phyloP scores from a whole-genome alignment of 2,888 invertebrate species.

The Beris morrisii region DNA sequence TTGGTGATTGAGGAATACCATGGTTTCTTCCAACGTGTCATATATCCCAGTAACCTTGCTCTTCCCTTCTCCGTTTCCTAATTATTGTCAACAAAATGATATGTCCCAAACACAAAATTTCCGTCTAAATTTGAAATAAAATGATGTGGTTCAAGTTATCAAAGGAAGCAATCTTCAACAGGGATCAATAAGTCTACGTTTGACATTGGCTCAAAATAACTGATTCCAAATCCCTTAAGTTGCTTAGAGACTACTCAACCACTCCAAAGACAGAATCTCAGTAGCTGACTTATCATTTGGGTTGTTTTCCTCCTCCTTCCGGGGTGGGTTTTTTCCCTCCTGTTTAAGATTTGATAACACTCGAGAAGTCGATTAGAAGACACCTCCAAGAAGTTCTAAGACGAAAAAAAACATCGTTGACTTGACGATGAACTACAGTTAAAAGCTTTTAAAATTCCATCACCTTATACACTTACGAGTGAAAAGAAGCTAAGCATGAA shows the following conservation, averaged over 20 bases:
- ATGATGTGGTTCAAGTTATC: no score
- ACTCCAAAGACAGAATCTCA: not conserved
- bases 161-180: no score
- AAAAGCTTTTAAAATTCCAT: slow-evolving; percentile 39
- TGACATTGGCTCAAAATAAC: not conserved
- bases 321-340: not conserved
- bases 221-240: slow-evolving; percentile 9
- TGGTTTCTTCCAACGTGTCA: no score
- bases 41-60: no score
- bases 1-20: no score
- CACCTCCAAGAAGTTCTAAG: slow-evolving; percentile 24
- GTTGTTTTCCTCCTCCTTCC: not conserved
- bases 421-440: slow-evolving; percentile 37
- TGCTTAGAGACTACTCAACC: slow-evolving; percentile 4
- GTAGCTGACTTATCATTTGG: slow-evolving; percentile 12
- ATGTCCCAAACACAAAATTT: no score
- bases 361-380: slow-evolving; percentile 33
- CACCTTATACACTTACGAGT: slow-evolving; percentile 37
- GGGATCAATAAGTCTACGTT: no score
- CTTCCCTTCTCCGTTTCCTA: no score
- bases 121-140: no score
- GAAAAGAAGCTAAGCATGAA: slow-evolving; percentile 33
- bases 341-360: slow-evolving; percentile 26
- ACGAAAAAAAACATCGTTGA: slow-evolving; percentile 30
- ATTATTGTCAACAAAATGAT: no score